Percentiles rank a stretch among this genome's conserved stretches.
Evolutionary conservation across 2,888 invertebrate genomes (phyloP).

Genomic region (Amphipoea lucens): DNA sequence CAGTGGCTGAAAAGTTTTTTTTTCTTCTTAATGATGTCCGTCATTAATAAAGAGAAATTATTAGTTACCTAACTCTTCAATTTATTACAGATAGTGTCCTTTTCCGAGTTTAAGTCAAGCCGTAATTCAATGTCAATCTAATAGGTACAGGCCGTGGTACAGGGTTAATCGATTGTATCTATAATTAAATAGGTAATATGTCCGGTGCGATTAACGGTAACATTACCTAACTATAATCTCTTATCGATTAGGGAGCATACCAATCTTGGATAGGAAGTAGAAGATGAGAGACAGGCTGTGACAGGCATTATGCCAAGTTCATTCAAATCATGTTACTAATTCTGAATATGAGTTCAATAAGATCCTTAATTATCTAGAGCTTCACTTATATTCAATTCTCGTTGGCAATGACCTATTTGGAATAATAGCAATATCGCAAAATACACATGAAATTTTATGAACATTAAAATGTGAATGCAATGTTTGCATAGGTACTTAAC

Average conservation of each 20-base stretch:
- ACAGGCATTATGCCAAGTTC: not conserved
- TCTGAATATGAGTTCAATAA: not conserved
- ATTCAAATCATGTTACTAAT: conserved; percentile 11
- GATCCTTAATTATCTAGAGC: not conserved
- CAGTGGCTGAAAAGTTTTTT: not conserved
- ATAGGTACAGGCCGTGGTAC: too few species aligned
- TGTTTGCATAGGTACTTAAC: conserved; percentile 4
- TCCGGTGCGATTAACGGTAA: not conserved
- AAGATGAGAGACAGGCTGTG: not conserved
- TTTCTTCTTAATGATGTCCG: not conserved
- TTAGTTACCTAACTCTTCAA: not conserved
- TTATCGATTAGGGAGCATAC: conserved; percentile 6
- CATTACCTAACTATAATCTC: not conserved
- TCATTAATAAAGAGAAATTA: not conserved
- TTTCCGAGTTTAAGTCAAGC: not conserved
- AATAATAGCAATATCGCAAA: not conserved
- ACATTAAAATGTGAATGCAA: conserved; percentile 7
- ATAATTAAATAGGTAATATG: not conserved
- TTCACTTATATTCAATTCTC: not conserved
- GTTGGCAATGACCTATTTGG: not conserved
- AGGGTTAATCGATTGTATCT: not conserved
- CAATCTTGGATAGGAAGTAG: not conserved
- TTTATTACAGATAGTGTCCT: not conserved
- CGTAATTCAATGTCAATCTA: not conserved
- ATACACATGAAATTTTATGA: not conserved